Conservation (phyloP, 2,888 invertebrate genomes). For the Caenorhabditis sulstoni region DNA sequence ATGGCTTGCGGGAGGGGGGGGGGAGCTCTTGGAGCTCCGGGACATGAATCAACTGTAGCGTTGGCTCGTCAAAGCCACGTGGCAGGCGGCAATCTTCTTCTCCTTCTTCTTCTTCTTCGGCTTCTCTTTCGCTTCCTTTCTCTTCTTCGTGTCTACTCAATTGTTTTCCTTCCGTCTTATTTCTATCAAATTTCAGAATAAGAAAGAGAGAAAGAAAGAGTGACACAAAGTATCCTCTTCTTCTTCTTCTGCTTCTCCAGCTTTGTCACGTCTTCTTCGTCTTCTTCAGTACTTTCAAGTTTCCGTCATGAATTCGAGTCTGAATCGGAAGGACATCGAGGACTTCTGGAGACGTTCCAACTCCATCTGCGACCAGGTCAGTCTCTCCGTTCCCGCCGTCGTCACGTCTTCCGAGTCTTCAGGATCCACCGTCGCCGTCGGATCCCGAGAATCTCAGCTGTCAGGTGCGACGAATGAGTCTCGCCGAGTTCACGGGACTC, state of each 20-base stretch:
- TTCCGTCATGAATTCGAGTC: slow-evolving; percentile 45
- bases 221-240: slow-evolving; percentile 29
- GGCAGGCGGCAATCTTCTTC: too few relatives aligned
- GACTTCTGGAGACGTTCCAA: slow-evolving; percentile 72
- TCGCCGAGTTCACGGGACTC: slow-evolving; percentile 76
- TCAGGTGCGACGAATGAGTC: slow-evolving; percentile 73
- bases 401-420: not conserved
- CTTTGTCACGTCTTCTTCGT: not conserved
- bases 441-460: slow-evolving; percentile 43
- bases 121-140: not conserved
- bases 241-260: not conserved
- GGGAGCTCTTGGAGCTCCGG: too few relatives aligned
- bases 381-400: not conserved
- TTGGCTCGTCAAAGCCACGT: too few relatives aligned
- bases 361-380: slow-evolving; percentile 70
- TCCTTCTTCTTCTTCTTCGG: not conserved
- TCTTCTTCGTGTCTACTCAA: slow-evolving; percentile 28
- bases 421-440: slow-evolving; percentile 45
- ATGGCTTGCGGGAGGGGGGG: not conserved
- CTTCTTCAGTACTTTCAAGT: too few relatives aligned
- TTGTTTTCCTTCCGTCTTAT: slow-evolving; percentile 54
- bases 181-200: slow-evolving; percentile 51
- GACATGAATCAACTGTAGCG: too few relatives aligned
- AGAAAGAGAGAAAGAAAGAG: slow-evolving; percentile 23
- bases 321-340: slow-evolving; percentile 70